Evolutionary conservation across 2,113 vertebrate genomes (phyloP).

Genomic region (Paedocypris sp.): DNA sequence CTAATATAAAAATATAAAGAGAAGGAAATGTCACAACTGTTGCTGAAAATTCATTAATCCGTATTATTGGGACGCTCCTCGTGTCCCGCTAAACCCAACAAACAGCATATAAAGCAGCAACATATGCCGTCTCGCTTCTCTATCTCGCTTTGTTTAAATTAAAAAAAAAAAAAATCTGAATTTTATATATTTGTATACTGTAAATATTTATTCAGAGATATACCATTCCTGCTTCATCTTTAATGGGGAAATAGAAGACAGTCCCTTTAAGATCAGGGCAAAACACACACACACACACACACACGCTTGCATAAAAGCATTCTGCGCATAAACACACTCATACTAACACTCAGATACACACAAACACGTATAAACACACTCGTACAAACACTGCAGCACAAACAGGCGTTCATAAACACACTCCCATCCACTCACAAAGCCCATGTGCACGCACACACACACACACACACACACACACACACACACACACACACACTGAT

Average conservation of each 20-base stretch:
- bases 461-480: conserved; percentile 26
- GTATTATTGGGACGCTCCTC: no score
- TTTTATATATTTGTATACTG: no score
- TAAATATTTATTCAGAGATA: no score
- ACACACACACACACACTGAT: no score
- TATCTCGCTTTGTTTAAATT: neutral
- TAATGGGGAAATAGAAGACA: conserved; percentile 34
- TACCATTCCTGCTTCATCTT: conserved; percentile 33
- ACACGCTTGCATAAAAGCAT: conserved; percentile 29
- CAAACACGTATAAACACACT: conserved; percentile 29
- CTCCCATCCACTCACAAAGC: conserved; percentile 4
- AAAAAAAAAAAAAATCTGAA: no score
- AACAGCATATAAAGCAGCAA: no score
- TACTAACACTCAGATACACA: conserved; percentile 23
- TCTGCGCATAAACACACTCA: conserved; percentile 28
- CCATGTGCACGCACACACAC: conserved; percentile 17
- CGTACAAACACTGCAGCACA: conserved; percentile 26
- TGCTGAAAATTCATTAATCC: conserved; percentile 72
- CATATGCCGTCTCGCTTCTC: no score
- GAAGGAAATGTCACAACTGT: conserved; percentile 74
- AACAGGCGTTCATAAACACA: conserved; percentile 26
- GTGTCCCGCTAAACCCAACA: no score
- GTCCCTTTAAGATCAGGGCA: conserved; percentile 20
- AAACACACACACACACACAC: conserved; percentile 21
- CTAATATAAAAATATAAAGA: conserved; percentile 69